phyloP scores from a whole-genome alignment of 2,797 vertebrate genomes.

The Hypotaenidia philippensis region DNA sequence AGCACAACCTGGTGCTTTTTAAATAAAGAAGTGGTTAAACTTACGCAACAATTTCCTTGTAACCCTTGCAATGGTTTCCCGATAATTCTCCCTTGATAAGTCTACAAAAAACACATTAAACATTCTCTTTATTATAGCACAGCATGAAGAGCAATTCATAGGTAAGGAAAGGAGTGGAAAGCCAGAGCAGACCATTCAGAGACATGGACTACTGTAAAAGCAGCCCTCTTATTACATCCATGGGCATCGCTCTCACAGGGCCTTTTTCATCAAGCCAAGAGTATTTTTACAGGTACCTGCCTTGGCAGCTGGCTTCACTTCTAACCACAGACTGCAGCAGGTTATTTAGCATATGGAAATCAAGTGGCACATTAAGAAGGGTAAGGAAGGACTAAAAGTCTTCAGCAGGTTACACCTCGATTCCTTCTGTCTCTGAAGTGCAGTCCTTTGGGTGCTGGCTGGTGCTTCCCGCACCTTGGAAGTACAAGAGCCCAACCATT shows the following conservation, averaged over 20 bases:
- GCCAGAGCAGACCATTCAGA: neutral
- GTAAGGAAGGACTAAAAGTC: neutral
- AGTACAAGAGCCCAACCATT: neutral
- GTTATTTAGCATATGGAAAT: neutral
- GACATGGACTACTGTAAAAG: neutral
- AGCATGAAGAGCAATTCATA: neutral
- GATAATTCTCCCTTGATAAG: constrained; percentile 91
- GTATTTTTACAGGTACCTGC: neutral
- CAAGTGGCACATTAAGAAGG: neutral
- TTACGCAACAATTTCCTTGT: constrained; percentile 93
- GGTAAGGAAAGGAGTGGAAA: neutral
- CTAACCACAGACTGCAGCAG: neutral
- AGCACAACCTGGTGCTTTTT: neutral
- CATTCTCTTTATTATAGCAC: neutral
- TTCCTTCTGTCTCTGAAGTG: neutral
- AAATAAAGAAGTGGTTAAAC: constrained; percentile 68
- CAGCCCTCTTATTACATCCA: neutral
- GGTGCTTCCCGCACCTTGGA: neutral
- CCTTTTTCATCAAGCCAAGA: neutral
- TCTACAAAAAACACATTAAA: constrained; percentile 79
- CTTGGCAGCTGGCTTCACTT: neutral
- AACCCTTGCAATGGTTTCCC: constrained; percentile 89
- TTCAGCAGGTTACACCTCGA: too few relatives aligned
- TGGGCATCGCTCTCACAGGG: neutral
- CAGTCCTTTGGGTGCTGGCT: too few relatives aligned